Percentiles rank a stretch among this genome's conserved stretches.
Conservation (phyloP, 2,113 vertebrate species). For the Pundamilia nyererei region DNA sequence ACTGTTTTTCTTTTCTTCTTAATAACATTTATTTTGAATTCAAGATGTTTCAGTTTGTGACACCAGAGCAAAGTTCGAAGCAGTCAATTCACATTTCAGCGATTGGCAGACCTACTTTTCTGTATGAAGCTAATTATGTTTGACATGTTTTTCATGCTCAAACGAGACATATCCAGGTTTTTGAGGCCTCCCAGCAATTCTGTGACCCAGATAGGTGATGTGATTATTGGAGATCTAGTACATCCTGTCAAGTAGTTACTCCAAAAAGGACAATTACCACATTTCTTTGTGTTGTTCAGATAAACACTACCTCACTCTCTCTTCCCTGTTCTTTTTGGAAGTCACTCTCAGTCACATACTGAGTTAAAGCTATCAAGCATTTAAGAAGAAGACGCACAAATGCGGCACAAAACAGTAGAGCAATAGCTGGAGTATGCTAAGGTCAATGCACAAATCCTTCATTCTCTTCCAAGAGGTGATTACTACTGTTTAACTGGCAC, state of each 20-base stretch:
- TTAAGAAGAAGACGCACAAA: conserved; percentile 19
- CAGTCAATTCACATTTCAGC: neutral
- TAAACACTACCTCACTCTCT: neutral
- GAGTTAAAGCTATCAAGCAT: conserved; percentile 3
- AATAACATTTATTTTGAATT: conserved; percentile 1
- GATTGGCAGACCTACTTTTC: neutral
- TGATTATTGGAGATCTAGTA: conserved; percentile 29
- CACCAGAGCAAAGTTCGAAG: neutral
- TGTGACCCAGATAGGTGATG: conserved; percentile 34
- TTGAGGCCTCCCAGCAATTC: neutral
- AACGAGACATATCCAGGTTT: conserved; percentile 8
- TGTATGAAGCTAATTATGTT: conserved; percentile 17
- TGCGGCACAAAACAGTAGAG: neutral
- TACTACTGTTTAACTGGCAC: neutral
- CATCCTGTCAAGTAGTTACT: conserved; percentile 17
- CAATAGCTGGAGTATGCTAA: conserved; percentile 28
- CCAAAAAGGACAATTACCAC: conserved; percentile 1
- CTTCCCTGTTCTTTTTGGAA: neutral
- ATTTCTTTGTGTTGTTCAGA: conserved; percentile 31
- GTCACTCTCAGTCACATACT: neutral
- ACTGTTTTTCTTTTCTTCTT: neutral
- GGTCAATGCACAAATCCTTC: conserved; percentile 9
- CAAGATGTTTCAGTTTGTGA: neutral
- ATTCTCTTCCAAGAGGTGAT: conserved; percentile 18
- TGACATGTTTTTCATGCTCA: conserved; percentile 30